phyloP scores from a whole-genome alignment of 2,113 vertebrate species.

The Procavia capensis region DNA sequence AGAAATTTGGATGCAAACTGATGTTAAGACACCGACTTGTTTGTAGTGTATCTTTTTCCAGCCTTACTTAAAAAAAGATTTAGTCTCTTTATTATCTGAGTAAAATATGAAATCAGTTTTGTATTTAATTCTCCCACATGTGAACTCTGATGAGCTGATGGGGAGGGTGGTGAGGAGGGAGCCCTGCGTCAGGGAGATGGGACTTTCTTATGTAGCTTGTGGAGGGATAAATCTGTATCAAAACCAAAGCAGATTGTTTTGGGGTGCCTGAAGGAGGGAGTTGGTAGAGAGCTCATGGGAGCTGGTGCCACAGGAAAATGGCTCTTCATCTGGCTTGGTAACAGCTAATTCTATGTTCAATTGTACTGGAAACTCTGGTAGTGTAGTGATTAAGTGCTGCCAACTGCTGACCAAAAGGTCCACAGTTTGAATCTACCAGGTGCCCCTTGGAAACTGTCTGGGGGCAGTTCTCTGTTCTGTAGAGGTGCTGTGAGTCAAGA shows the following conservation, averaged over 20 bases:
- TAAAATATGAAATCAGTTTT: neutral
- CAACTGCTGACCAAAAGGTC: too few species aligned
- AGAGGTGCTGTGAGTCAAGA: too few species aligned
- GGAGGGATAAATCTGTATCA: neutral
- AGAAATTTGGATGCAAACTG: neutral
- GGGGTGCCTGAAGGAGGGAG: neutral
- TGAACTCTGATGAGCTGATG: neutral
- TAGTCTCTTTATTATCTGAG: neutral
- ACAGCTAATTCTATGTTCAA: neutral
- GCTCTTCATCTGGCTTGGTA: neutral
- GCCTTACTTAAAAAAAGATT: neutral
- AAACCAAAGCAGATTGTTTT: neutral
- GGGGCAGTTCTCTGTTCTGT: too few species aligned
- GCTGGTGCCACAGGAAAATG: neutral
- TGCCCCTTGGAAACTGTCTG: too few species aligned
- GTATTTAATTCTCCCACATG: neutral
- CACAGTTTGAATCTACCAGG: too few species aligned
- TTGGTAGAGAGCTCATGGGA: fast-evolving
- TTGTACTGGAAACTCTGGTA: too few species aligned
- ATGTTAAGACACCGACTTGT: neutral
- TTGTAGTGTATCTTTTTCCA: neutral
- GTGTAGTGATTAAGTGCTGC: too few species aligned
- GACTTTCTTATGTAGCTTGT: neutral
- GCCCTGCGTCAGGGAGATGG: too few species aligned
- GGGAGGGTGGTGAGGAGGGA: neutral